A percentile compares a stretch with the other conserved stretches of the same genome.
Conservation (phyloP, 2,888 invertebrate species). For the Ophion costatus region DNA sequence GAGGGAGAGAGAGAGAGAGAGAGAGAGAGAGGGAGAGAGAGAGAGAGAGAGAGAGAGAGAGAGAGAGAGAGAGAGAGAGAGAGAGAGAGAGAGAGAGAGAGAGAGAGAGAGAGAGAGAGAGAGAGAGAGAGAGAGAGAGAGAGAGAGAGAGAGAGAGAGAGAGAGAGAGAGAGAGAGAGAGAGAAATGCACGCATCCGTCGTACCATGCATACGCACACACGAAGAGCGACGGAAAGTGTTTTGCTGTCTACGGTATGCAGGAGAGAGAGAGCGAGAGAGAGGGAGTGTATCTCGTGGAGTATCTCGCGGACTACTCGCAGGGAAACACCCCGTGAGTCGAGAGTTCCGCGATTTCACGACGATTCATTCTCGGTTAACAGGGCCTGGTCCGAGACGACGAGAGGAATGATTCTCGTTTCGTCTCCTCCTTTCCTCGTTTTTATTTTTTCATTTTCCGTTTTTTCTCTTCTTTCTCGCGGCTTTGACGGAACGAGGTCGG, state of each 20-base stretch:
- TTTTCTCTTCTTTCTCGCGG: background rate
- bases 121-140: too few species aligned
- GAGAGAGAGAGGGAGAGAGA: too few species aligned
- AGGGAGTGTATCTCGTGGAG: slow-evolving; percentile 39
- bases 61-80: too few species aligned
- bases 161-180: too few species aligned
- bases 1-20: too few species aligned
- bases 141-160: too few species aligned
- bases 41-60: too few species aligned
- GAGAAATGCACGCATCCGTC: slow-evolving; percentile 40
- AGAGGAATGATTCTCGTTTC: too few species aligned
- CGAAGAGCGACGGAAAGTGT: slow-evolving; percentile 35
- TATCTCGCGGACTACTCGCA: slow-evolving; percentile 32
- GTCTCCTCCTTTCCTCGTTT: background rate
- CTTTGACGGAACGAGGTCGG: slow-evolving; percentile 35
- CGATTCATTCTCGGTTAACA: slow-evolving; percentile 61
- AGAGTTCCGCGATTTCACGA: slow-evolving; percentile 47
- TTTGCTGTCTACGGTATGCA: slow-evolving; percentile 61
- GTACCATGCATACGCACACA: slow-evolving; percentile 11
- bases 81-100: too few species aligned
- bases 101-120: too few species aligned
- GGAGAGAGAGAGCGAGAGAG: background rate
- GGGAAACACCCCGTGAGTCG: slow-evolving; percentile 36
- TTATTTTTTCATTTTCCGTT: slow-evolving; percentile 3
- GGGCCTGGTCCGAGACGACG: slow-evolving; percentile 24